Evolutionary conservation across 2,797 vertebrate species (phyloP).

Genomic region (Huso huso): DNA sequence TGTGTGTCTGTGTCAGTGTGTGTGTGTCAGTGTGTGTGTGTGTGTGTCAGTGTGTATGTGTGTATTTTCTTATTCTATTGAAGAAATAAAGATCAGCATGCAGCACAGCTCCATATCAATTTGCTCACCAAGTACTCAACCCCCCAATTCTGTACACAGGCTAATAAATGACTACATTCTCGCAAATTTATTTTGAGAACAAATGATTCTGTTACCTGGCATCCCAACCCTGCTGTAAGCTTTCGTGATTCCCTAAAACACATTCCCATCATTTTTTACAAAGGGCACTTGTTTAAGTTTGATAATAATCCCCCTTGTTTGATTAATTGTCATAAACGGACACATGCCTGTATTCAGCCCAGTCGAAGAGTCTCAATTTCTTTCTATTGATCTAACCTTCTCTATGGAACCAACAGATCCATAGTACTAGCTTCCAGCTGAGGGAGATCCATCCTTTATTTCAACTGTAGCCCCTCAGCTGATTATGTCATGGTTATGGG

Average conservation of each 20-base stretch:
- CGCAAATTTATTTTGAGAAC: too few relatives aligned
- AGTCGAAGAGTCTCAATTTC: conserved; percentile 29
- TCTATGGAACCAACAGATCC: conserved; percentile 27
- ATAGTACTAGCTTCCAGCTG: conserved; percentile 16
- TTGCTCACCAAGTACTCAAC: too few relatives aligned
- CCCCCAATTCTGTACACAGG: too few relatives aligned
- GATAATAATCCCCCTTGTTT: not conserved
- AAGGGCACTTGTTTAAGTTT: conserved; percentile 1
- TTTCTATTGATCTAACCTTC: conserved; percentile 25
- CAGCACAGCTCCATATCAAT: too few relatives aligned
- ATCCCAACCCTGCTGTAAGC: not conserved
- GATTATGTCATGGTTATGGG: too few relatives aligned
- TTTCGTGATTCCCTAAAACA: not conserved
- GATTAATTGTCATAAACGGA: conserved; percentile 26
- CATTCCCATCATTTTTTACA: not conserved
- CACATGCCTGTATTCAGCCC: conserved; percentile 12
- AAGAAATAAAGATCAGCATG: too few relatives aligned
- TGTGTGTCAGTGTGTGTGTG: too few relatives aligned
- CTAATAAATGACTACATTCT: too few relatives aligned
- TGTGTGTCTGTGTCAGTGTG: too few relatives aligned
- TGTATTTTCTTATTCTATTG: too few relatives aligned
- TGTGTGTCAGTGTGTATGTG: too few relatives aligned
- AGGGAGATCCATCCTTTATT: not conserved
- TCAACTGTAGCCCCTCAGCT: not conserved
- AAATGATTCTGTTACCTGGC: too few relatives aligned